Evolutionary conservation across 2,113 vertebrate genomes (phyloP), one percentile per base, ranked within the genome.

Genomic region (Copsychus sechellarum): DNA sequence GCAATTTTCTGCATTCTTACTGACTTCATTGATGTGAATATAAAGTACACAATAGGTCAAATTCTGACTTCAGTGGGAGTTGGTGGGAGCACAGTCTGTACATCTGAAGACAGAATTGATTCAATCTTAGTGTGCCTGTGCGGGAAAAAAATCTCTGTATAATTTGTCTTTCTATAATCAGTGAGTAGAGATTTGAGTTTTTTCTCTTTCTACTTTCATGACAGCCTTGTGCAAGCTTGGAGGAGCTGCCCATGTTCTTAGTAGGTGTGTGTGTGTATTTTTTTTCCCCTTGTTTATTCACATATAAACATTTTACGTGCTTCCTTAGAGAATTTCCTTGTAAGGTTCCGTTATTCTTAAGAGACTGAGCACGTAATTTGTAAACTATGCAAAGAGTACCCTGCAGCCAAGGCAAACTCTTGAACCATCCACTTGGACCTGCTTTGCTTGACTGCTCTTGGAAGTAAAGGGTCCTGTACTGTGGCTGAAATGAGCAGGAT

Each of bases 31-130:
- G 90, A 96, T 94, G 76, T 94, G 82, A 96, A 88, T 71, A 36
- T 94, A 88, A 95, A 93, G 64, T 95, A 95, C 79, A 93, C 85
- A 97, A 64, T 67, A 93, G 90, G 90, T 96, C 92, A 96, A 67
- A 81, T 77, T 87, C 66, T 94, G 92, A 90, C 91, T 96, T 96
- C 78, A 89, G 91, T 95, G 48, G 87, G 81, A 95, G 91, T 82
- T 87, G 74, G 69, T 91, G 38, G 87, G 58, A 92, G 54, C 72
- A 80, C 82, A 85, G 81, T 58, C 65, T 95, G 61, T 87, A 85
- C 69, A 73, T 79, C 33, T 91, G 86, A 95, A 95, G 86, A 71
- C 42, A 86, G 78, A 95, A 91, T 81, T 82, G 66, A 88, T 91
- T 95, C 62, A 77, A 42, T 89, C 69, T 81, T 72, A 25, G 11